phyloP scores from a whole-genome alignment of 2,888 invertebrate species.

The Lasius fuliginosus region DNA sequence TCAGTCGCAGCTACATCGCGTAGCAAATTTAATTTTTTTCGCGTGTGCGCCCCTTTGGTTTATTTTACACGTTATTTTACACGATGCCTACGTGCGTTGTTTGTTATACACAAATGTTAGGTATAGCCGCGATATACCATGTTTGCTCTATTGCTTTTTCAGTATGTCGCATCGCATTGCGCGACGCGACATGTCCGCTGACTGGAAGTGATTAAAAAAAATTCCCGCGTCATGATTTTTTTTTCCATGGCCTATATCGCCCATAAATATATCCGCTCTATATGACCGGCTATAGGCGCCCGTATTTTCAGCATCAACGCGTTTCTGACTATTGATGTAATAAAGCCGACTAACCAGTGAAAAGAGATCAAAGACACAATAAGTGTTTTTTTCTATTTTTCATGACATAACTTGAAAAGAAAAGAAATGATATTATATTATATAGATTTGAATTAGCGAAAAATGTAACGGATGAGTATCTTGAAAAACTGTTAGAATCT shows the following conservation, averaged over 20 bases:
- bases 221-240: conserved; percentile 42
- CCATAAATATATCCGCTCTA: background rate
- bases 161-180: conserved; percentile 46
- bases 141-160: conserved; percentile 51
- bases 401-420: background rate
- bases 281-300: background rate
- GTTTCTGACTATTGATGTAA: background rate
- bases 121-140: conserved; percentile 40
- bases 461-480: background rate
- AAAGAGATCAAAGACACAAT: conserved; percentile 1
- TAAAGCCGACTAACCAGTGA: background rate
- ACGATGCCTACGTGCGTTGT: conserved; percentile 50
- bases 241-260: conserved; percentile 7
- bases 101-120: conserved; percentile 54
- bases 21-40: conserved; percentile 54
- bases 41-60: conserved; percentile 45
- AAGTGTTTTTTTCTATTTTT: background rate
- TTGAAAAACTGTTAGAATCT: background rate
- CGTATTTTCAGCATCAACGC: conserved; percentile 35
- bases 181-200: conserved; percentile 22
- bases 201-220: conserved; percentile 56
- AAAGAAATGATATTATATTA: background rate
- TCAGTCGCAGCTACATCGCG: conserved; percentile 49
- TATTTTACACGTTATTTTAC: conserved; percentile 56
- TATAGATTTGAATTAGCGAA: background rate